Base-by-base conservation (phyloP, 1,140 invertebrate species). In the Drosophila bifasciata region DNA sequence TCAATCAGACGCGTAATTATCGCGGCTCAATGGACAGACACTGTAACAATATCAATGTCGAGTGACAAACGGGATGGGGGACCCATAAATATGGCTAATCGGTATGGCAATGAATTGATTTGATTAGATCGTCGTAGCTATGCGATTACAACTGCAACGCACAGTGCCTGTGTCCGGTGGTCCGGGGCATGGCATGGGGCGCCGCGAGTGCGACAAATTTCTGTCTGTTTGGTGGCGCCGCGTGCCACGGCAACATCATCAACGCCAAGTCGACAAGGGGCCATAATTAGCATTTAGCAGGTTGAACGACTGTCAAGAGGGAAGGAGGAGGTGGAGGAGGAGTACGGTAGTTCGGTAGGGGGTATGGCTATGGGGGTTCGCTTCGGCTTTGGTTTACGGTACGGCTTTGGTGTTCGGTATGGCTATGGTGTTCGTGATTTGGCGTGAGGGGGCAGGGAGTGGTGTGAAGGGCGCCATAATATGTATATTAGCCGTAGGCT, bases 71-170 rank as follows among this genome's bases (percentile, higher is more conserved):
- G 56, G 45, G n/a, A n/a, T n/a, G n/a, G n/a, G n/a, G n/a, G 60
- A 61, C 40, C 60, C 76, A 85, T 85, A 76, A 86, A 85, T 85
- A 76, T 77, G 63, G 81, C 80, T 86, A 86, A 86, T 86, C 77
- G 71, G 73, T 58, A 62, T 71, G 81, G 81, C 83, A 85, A 67
- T 81, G 81, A 86, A 86, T 85, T 81, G 81, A 86, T 85, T 85
- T 77, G 81, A 85, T 85, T 85, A 85, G 64, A 71, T 66, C 59
- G 45, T 11, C 16, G 11, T 11, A 40, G 51, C 41, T 16, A 15
- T 44, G 40, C 23, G 25, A 64, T 36, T 50, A 21, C 51, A 3
- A 16, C 28, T 40, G 25, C 8, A 48, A 23, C 17, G 8, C 50
- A 80, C 48, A 55, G 19, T 8, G 17, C 9, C 11, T 11, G 9